phyloP scores from a whole-genome alignment of 2,113 vertebrate genomes.

The Oreotrochilus melanogaster region DNA sequence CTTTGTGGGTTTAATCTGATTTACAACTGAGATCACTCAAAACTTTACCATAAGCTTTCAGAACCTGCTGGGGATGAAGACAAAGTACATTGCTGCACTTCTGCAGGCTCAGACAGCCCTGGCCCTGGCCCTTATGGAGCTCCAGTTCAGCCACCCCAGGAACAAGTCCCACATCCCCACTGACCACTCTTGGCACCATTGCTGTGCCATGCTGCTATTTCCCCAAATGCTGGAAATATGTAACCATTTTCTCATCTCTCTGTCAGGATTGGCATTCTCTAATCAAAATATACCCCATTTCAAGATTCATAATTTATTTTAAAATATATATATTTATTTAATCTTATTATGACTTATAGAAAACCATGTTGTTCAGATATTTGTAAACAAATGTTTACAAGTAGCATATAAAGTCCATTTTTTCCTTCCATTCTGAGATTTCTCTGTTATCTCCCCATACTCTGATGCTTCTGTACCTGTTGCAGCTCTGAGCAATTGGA shows the following conservation, averaged over 20 bases:
- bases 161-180: not conserved
- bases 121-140: not conserved
- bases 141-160: not conserved
- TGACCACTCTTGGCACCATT: rapidly evolving
- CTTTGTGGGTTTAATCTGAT: not conserved
- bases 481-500: not conserved
- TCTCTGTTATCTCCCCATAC: not conserved
- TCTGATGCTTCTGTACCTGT: not conserved
- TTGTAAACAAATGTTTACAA: not conserved
- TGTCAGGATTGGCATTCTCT: not conserved
- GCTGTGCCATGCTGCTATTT: rapidly evolving
- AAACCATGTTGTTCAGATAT: not conserved
- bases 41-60: constrained; percentile 17
- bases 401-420: not conserved
- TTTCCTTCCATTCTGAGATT: not conserved
- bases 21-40: not conserved
- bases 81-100: not conserved
- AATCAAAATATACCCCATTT: not conserved
- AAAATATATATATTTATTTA: not conserved
- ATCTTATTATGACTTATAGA: not conserved
- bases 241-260: not conserved
- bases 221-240: rapidly evolving
- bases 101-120: not conserved
- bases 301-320: not conserved
- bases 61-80: constrained; percentile 15